phyloP scores from a whole-genome alignment of 2,888 invertebrate species.

The Catotricha subobsoleta region DNA sequence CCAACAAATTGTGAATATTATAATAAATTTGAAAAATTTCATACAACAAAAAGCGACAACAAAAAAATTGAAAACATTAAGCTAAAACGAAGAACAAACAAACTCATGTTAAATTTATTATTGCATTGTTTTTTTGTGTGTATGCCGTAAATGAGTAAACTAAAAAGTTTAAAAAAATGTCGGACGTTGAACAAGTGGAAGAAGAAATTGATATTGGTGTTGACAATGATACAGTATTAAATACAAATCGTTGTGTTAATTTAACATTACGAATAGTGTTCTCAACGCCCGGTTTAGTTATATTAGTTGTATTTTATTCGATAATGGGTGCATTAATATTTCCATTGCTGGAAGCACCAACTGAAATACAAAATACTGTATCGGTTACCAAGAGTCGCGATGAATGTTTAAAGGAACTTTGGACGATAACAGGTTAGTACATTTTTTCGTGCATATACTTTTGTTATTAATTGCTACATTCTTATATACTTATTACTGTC shows the following conservation, averaged over 20 bases:
- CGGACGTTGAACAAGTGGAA: slow-evolving; percentile 29
- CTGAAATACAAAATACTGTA: slow-evolving; percentile 43
- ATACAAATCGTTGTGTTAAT: slow-evolving; percentile 17
- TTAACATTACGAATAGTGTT: slow-evolving; percentile 22
- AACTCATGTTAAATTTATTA: not conserved
- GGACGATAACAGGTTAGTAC: slow-evolving; percentile 58
- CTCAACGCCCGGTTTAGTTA: slow-evolving; percentile 42
- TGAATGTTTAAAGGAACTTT: slow-evolving; percentile 52
- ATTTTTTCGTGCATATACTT: not conserved
- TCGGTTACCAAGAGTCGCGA: slow-evolving; percentile 44
- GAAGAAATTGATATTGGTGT: slow-evolving; percentile 17
- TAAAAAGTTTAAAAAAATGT: slow-evolving; percentile 24
- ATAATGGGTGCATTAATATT: slow-evolving; percentile 58
- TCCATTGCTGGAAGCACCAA: slow-evolving; percentile 53
- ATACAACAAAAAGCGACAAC: slow-evolving; percentile 7
- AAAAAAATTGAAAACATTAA: too few relatives aligned
- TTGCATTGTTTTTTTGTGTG: not conserved
- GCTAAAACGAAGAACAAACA: too few relatives aligned
- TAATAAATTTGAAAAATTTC: too few relatives aligned
- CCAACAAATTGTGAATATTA: too few relatives aligned
- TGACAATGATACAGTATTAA: slow-evolving; percentile 5
- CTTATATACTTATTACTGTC: too few relatives aligned
- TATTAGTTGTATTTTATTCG: slow-evolving; percentile 54
- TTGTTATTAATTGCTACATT: too few relatives aligned
- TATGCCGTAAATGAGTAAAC: slow-evolving; percentile 15